phyloP scores from a whole-genome alignment of 1,140 invertebrate species.

The Thereuonema tuberculata region DNA sequence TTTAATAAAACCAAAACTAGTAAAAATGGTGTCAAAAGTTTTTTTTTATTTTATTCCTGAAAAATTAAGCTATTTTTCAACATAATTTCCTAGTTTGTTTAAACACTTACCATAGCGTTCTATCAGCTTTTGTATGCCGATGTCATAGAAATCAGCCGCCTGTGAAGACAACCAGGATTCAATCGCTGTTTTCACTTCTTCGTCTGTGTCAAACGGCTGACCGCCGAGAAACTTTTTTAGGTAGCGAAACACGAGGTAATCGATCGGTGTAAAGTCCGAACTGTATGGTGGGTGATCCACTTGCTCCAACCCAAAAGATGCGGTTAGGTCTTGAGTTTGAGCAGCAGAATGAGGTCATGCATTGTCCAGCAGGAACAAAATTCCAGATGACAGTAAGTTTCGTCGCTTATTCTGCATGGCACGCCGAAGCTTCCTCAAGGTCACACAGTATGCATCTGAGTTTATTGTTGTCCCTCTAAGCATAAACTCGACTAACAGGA shows the following conservation, averaged over 20 bases:
- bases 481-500: constrained; percentile 1
- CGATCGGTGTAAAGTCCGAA: constrained; percentile 26
- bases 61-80: constrained; percentile 13
- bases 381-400: constrained; percentile 16
- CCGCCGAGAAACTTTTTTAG: constrained; percentile 16
- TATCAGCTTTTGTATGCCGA: constrained; percentile 14
- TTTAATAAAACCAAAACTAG: not conserved
- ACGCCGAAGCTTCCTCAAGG: constrained; percentile 9
- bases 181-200: constrained; percentile 3
- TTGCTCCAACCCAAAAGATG: constrained; percentile 24
- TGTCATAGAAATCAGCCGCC: no score
- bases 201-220: constrained; percentile 13
- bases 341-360: constrained; percentile 22
- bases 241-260: constrained; percentile 25
- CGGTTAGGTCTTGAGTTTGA: no score
- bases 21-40: not conserved
- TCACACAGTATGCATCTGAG: constrained; percentile 11
- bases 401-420: constrained; percentile 17
- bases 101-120: constrained; percentile 13
- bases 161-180: no score
- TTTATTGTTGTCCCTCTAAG: not conserved
- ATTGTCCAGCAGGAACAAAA: constrained; percentile 28
- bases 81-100: constrained; percentile 13
- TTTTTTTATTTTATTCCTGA: not conserved
- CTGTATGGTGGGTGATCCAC: constrained; percentile 26